Percentiles rank a stretch among this genome's conserved stretches.
Evolutionary conservation across 1,140 invertebrate species (phyloP).

Genomic region (Zaprionus ghesquierei): DNA sequence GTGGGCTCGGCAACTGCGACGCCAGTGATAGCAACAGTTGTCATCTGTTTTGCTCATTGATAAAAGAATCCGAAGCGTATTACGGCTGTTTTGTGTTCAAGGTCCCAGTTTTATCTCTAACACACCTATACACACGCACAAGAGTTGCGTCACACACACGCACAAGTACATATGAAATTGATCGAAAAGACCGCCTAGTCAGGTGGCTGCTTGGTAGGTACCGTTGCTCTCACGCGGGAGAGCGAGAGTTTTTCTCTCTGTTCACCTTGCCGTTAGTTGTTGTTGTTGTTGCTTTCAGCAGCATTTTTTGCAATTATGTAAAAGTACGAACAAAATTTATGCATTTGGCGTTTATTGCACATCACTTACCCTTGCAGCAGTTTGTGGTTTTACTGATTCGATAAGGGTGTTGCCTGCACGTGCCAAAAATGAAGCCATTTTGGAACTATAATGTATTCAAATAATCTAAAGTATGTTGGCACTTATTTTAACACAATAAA

Average conservation of each 20-base stretch:
- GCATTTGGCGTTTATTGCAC: slow-evolving; percentile 12
- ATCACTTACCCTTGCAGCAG: slow-evolving; percentile 64
- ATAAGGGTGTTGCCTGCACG: slow-evolving; percentile 61
- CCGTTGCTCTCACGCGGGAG: slow-evolving; percentile 21
- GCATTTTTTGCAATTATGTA: slow-evolving; percentile 77
- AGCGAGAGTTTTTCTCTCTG: background rate
- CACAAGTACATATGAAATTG: background rate
- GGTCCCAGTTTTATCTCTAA: slow-evolving; percentile 37
- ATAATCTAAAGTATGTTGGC: slow-evolving; percentile 17
- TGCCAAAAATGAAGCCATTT: slow-evolving; percentile 78
- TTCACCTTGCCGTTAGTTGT: slow-evolving; percentile 43
- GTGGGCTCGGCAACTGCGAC: slow-evolving; percentile 46
- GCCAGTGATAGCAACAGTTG: slow-evolving; percentile 51
- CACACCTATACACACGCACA: slow-evolving; percentile 18
- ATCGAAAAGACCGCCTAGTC: slow-evolving; percentile 45
- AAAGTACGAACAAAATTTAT: slow-evolving; percentile 42
- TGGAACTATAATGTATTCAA: slow-evolving; percentile 26
- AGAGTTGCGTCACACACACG: slow-evolving; percentile 54
- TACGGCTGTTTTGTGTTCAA: slow-evolving; percentile 47
- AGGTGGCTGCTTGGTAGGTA: slow-evolving; percentile 49
- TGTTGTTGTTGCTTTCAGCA: slow-evolving; percentile 23
- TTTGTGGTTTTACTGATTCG: slow-evolving; percentile 61
- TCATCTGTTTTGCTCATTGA: slow-evolving; percentile 48
- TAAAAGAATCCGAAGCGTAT: slow-evolving; percentile 39
- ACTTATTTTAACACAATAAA: slow-evolving; percentile 10